Evolutionary conservation across 2,113 vertebrate genomes (phyloP), one percentile per base, ranked within the genome.

Genomic region (Oreochromis tanganicae): DNA sequence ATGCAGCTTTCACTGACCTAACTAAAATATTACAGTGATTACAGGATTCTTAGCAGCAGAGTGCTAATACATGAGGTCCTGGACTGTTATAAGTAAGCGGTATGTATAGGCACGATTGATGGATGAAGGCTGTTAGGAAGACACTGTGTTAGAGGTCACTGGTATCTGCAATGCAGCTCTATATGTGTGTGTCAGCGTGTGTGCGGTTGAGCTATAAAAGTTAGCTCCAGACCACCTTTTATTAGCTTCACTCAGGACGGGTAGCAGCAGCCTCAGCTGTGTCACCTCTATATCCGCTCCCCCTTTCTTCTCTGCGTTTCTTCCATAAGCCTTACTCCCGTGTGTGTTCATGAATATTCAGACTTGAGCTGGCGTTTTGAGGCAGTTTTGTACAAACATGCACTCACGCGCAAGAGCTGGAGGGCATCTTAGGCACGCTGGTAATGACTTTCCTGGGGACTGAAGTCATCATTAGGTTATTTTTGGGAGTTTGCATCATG

Each of bases 81-180:
- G 3, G 38, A 16, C 41, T 9, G 17, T 6, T 32, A 7, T 14
- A 46, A 80, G 55, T 48, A 43, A 54, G 24, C n/a, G 4, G 11
- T 55, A 56, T 55, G 43, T 61, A 24, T 6, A 27, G 36, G 32
- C 66, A 82, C 24, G 21, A 34, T 29, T 82, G 59, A 59, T 52
- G 63, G 80, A 71, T 83, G 78, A 82, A 84, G 46, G 57, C 61
- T 36, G 59, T 27, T 80, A 24, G 29, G 81, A 38, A 83, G 89
- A 88, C 79, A 43, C 4, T 83, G 54, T 81, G 83, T 52, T 93
- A 82, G 88, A 92, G 93, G 92, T 95, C 93, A 92, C 8, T 81
- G 68, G 41, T 83, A 92, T 89, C 91, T 91, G 93, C 94, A 94
- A 85, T 94, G 92, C 90, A 94, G 92, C 80, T 86, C 48, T 7